A percentile compares a stretch with the other conserved stretches of the same genome.
phyloP scores from a whole-genome alignment of 2,113 vertebrate species.

The Machaerirhynchus nigripectus region DNA sequence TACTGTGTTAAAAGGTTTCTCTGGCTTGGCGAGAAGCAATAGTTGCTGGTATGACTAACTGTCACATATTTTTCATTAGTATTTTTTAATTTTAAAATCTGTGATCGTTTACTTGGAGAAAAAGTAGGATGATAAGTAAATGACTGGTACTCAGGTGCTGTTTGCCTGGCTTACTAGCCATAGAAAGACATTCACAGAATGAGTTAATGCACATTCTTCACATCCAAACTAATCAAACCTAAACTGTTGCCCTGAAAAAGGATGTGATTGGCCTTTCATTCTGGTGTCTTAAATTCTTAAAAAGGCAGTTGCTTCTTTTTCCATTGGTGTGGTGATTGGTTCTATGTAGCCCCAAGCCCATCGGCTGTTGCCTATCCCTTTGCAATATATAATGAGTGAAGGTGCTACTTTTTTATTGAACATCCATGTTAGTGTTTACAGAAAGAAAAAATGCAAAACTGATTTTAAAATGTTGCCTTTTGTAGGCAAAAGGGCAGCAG shows the following conservation, averaged over 20 bases:
- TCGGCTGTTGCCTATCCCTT: background rate
- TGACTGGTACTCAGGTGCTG: background rate
- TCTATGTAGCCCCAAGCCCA: background rate
- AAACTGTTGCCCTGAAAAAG: background rate
- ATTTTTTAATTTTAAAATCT: background rate
- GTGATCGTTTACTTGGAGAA: background rate
- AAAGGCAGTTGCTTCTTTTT: background rate
- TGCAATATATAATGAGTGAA: background rate
- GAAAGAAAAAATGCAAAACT: background rate
- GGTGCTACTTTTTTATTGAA: background rate
- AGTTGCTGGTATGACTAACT: background rate
- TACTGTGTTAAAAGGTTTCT: background rate
- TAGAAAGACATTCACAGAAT: background rate
- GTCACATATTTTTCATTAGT: background rate
- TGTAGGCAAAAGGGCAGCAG: background rate
- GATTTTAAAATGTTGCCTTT: background rate
- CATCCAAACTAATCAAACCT: background rate
- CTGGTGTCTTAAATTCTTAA: background rate
- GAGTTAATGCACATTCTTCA: background rate
- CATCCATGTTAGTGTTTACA: background rate
- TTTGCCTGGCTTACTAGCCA: background rate
- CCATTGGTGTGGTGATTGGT: background rate
- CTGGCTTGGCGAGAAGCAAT: background rate
- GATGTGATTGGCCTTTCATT: background rate
- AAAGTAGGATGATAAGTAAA: background rate